phyloP scores from a whole-genome alignment of 1,140 invertebrate species.

The Trichogramma pretiosum region DNA sequence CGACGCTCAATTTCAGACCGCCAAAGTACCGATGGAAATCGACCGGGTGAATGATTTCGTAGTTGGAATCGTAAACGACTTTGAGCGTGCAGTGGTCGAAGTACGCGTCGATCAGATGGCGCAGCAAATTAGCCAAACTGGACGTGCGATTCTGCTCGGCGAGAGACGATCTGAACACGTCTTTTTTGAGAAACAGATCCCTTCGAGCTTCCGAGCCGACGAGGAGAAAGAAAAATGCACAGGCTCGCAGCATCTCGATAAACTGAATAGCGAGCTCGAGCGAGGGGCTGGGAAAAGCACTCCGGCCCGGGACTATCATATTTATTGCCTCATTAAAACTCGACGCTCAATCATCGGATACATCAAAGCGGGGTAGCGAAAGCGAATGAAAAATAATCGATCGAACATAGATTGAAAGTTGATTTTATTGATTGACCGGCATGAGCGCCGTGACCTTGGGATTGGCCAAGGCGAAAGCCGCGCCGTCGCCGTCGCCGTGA shows the following conservation, averaged over 20 bases:
- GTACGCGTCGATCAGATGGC: constrained; percentile 30
- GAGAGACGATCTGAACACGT: not conserved
- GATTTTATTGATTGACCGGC: too few species aligned
- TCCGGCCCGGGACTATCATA: constrained; percentile 5
- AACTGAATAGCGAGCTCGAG: not conserved
- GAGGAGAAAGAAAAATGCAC: not conserved
- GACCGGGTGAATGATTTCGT: constrained; percentile 45
- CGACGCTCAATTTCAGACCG: not conserved
- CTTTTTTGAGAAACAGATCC: too few species aligned
- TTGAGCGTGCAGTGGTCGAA: constrained; percentile 51
- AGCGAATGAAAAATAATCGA: too few species aligned
- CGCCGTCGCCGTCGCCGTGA: not conserved
- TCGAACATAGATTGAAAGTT: too few species aligned
- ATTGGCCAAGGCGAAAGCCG: too few species aligned
- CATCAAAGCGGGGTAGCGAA: too few species aligned
- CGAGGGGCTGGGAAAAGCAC: not conserved
- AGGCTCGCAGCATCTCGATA: not conserved
- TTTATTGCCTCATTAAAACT: constrained; percentile 14
- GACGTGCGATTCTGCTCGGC: not conserved
- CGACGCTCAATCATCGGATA: not conserved
- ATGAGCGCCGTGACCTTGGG: too few species aligned
- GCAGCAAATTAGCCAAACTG: constrained; percentile 1
- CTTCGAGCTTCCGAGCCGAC: not conserved
- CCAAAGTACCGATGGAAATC: constrained; percentile 41
- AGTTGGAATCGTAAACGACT: constrained; percentile 53